Evolutionary conservation across 1,140 invertebrate genomes (phyloP).

Genomic region (Neoseiulus cucumeris): DNA sequence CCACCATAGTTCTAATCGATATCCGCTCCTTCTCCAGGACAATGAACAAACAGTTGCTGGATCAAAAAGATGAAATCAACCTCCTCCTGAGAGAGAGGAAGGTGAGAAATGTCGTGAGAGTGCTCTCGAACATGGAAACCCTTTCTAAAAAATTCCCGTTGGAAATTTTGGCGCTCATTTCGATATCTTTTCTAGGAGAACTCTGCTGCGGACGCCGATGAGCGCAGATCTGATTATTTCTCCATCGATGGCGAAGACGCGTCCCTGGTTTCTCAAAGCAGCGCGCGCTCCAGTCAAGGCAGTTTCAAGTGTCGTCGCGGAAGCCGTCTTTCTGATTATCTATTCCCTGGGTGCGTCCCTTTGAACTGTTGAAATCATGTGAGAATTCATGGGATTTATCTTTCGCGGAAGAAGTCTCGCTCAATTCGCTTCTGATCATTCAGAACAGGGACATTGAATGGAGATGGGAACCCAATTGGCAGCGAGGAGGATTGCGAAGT

Average conservation of each 20-base stretch:
- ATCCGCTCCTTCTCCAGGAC: constrained; percentile 23
- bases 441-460: too few relatives aligned
- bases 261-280: not conserved
- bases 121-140: not conserved
- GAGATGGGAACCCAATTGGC: too few relatives aligned
- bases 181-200: not conserved
- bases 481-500: too few relatives aligned
- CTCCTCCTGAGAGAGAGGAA: not conserved
- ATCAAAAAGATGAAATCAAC: constrained; percentile 29
- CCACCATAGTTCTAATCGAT: not conserved
- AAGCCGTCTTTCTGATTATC: not conserved
- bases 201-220: not conserved
- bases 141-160: not conserved
- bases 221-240: not conserved
- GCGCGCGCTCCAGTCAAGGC: not conserved
- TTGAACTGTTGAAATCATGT: too few relatives aligned
- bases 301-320: not conserved
- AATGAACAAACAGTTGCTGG: constrained; percentile 30
- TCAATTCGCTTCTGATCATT: too few relatives aligned
- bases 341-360: not conserved
- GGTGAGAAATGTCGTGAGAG: too few relatives aligned
- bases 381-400: too few relatives aligned
- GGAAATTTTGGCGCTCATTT: not conserved
- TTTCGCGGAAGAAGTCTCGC: too few relatives aligned
- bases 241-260: not conserved